A percentile compares a stretch with the other conserved stretches of the same genome.
phyloP scores from a whole-genome alignment of 2,888 invertebrate species.

The Watsonalla cultraria region DNA sequence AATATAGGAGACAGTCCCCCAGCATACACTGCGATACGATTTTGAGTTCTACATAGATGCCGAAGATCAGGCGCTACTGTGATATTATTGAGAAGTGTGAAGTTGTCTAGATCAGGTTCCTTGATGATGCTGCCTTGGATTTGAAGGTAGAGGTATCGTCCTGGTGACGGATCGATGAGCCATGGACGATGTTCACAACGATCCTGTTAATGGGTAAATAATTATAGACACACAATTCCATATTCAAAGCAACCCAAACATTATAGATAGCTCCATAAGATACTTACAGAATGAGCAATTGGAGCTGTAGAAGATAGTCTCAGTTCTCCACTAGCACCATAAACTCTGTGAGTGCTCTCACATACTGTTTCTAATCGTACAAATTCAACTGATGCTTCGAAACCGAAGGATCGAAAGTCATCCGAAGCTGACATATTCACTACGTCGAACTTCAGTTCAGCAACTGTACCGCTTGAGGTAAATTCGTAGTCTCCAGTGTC shows the following conservation, averaged over 20 bases:
- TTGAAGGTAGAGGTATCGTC: slow-evolving; percentile 88
- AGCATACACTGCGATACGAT: slow-evolving; percentile 88
- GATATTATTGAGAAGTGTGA: slow-evolving; percentile 75
- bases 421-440: slow-evolving; percentile 90
- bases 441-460: slow-evolving; percentile 90
- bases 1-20: slow-evolving; percentile 80
- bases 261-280: background rate
- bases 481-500: slow-evolving; percentile 81
- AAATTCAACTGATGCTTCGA: slow-evolving; percentile 91
- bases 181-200: slow-evolving; percentile 89
- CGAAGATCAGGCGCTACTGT: slow-evolving; percentile 77
- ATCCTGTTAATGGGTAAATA: slow-evolving; percentile 72
- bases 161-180: slow-evolving; percentile 87
- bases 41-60: slow-evolving; percentile 84
- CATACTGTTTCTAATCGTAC: slow-evolving; percentile 85
- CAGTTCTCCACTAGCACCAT: slow-evolving; percentile 88
- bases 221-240: too few relatives aligned
- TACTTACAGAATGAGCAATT: slow-evolving; percentile 73
- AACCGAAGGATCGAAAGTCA: slow-evolving; percentile 90
- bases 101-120: slow-evolving; percentile 70
- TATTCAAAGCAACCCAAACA: too few relatives aligned
- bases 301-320: slow-evolving; percentile 74
- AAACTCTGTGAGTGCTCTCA: slow-evolving; percentile 82
- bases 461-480: slow-evolving; percentile 85
- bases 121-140: slow-evolving; percentile 81